Conservation (phyloP, 2,888 invertebrate species). For the Tolmerus cingulatus region DNA sequence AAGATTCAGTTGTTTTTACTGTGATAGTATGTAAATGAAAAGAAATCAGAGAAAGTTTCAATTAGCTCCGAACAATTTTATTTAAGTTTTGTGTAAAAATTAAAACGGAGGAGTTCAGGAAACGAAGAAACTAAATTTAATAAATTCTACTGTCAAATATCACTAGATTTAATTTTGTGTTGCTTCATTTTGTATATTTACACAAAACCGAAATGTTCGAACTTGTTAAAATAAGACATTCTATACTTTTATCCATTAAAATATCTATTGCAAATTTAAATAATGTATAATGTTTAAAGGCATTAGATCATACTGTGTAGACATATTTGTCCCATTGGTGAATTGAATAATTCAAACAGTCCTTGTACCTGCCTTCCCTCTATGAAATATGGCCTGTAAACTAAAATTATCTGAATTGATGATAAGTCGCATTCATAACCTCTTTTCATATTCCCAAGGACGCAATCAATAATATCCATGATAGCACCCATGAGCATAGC, state of each 20-base stretch:
- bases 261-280: neutral
- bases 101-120: neutral
- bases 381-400: neutral
- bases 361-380: neutral
- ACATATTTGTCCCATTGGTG: neutral
- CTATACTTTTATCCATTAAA: neutral
- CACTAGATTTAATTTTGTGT: neutral
- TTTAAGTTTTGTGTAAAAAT: neutral
- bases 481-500: neutral
- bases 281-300: neutral
- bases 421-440: neutral
- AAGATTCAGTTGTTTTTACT: neutral
- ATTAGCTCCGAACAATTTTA: neutral
- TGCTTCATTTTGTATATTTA: neutral
- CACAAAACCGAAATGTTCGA: neutral
- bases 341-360: neutral
- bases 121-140: too few relatives aligned
- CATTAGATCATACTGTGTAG: neutral
- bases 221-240: neutral
- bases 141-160: neutral
- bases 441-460: neutral
- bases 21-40: neutral
- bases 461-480: neutral
- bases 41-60: neutral
- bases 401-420: neutral